Percentiles rank a stretch among this genome's conserved stretches.
Evolutionary conservation across 1,140 invertebrate species (phyloP).

Genomic region (Phocides pigmalion): DNA sequence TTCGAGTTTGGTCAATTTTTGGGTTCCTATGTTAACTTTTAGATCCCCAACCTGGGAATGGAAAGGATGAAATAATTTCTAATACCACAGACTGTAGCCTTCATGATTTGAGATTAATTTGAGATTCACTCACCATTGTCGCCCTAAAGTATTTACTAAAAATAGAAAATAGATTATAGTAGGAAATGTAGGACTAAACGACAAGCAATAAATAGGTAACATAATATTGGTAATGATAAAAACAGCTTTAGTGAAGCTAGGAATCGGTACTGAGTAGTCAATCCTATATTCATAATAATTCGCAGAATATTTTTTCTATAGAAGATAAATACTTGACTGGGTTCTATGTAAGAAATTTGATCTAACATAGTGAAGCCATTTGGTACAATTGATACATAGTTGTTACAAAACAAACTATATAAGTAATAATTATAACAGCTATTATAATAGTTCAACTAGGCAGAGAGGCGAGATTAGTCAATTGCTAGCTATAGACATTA

Average conservation of each 20-base stretch:
- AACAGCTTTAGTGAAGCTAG: constrained; percentile 78
- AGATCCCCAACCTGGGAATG: neutral
- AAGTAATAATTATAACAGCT: constrained; percentile 63
- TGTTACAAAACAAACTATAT: constrained; percentile 70
- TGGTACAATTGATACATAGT: constrained; percentile 73
- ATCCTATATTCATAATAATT: constrained; percentile 58
- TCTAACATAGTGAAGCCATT: constrained; percentile 55
- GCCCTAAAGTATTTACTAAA: constrained; percentile 43
- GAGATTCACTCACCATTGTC: constrained; percentile 27
- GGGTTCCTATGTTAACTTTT: constrained; percentile 24
- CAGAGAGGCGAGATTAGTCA: constrained; percentile 74
- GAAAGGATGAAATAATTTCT: neutral
- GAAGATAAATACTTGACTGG: constrained; percentile 59
- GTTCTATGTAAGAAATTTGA: constrained; percentile 56
- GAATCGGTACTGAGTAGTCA: constrained; percentile 74
- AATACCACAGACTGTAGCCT: neutral
- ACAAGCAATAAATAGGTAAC: constrained; percentile 71
- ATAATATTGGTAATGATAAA: constrained; percentile 60
- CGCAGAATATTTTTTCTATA: constrained; percentile 79
- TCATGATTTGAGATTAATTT: constrained; percentile 13
- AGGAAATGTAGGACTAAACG: constrained; percentile 76
- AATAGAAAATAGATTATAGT: constrained; percentile 58
- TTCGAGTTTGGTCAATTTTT: constrained; percentile 30
- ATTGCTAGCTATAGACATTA: constrained; percentile 80
- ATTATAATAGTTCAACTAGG: constrained; percentile 70